Base-by-base conservation (phyloP, 2,797 vertebrate species). In the Lemur catta region DNA sequence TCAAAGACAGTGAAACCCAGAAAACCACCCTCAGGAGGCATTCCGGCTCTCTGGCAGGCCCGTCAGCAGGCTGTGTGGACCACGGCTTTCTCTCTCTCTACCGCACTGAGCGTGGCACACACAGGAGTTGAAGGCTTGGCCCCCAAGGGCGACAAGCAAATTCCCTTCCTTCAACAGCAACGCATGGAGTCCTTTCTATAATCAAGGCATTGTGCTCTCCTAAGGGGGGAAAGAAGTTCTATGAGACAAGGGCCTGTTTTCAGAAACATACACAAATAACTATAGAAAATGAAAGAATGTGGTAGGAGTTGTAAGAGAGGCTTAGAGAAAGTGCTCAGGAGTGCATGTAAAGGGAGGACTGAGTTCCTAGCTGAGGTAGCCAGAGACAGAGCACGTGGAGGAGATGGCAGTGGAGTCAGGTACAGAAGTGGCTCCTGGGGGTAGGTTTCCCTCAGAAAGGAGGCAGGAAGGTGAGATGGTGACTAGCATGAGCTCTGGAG, bases 101-200 rank as follows among this genome's bases (percentile, higher is more conserved):
- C 75, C 57, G 35, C 30, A 3, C 71, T 2, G 72, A 84, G 79
- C 30, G 2, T 6, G 61, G 35, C 20, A 14, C 43, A 11, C 7
- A 17, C 14, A 1, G 69, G 7, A 50, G 71, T 9, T 46, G 57
- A 78, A 86, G 76, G 13, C 24, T 65, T 24, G 20, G 65, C 84
- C 75, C 91, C 48, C 10, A 4, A 86, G 75, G 63, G 18, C 3
- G 1, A 30, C 41, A 1, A n/a, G 87, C 81, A 74, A 71, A 48
- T 67, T 89, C 79, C 71, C 89, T 91, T 59, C 88, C 41, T 72
- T 81, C 48, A 52, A 61, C 63, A 84, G 35, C 88, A 89, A 90
- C 13, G 35, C 55, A 33, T 0, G 5, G 80, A 81, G 38, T 78
- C 30, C 55, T 43, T 75, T 48, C 80, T 43, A 91, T n/a, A 94